Evolutionary conservation across 2,113 vertebrate species (phyloP).

Genomic region (Hemicordylus capensis): DNA sequence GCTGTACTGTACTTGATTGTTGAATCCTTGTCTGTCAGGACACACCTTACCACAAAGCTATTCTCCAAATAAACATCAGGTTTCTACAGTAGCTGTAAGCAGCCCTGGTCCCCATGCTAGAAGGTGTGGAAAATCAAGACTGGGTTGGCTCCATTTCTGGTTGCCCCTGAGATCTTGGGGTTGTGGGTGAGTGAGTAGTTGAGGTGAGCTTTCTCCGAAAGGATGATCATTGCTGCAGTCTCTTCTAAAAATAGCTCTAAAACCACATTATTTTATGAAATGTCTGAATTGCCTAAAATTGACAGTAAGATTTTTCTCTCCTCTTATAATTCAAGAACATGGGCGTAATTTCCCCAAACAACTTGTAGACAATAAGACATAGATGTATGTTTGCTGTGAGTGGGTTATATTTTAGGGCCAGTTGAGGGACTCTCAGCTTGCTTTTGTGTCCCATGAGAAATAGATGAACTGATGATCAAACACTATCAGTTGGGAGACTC

Average conservation of each 20-base stretch:
- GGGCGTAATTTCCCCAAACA: too few relatives aligned
- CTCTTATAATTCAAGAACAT: too few relatives aligned
- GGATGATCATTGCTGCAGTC: background rate
- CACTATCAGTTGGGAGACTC: background rate
- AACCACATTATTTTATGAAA: constrained; percentile 1
- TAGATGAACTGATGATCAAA: background rate
- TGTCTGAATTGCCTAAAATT: constrained; percentile 2
- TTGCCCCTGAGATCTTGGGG: background rate
- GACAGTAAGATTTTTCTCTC: too few relatives aligned
- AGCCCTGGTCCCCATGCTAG: too few relatives aligned
- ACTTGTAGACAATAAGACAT: too few relatives aligned
- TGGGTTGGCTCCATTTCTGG: background rate
- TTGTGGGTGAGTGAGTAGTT: background rate
- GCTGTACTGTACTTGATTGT: background rate
- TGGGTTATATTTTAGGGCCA: background rate
- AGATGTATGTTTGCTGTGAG: too few relatives aligned
- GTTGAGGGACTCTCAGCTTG: background rate
- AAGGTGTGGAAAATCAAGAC: background rate
- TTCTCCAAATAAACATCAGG: background rate
- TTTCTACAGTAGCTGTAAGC: background rate
- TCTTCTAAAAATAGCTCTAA: background rate
- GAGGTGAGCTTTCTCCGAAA: background rate
- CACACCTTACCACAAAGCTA: background rate
- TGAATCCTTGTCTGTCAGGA: background rate
- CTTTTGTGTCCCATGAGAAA: background rate